Percentiles rank a stretch among this genome's conserved stretches.
These are phyloP conservation scores for Ptilonorhynchus violaceus DNA, from an alignment of 2,113 vertebrate genomes.

Conservation along the genomic window DNA sequence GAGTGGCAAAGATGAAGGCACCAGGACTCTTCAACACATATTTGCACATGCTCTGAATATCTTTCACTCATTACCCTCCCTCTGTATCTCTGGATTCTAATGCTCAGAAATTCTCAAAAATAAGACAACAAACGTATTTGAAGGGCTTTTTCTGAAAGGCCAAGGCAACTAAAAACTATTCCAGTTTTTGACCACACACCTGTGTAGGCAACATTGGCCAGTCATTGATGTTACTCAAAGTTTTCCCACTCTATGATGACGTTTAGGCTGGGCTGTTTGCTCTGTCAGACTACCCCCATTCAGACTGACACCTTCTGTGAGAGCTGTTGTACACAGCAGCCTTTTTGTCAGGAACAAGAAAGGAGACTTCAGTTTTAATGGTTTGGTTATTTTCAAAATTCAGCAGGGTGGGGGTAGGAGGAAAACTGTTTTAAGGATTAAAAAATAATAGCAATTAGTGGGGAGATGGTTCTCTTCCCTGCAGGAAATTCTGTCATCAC, in stretches of 20 bases:
- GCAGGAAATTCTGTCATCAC: neutral
- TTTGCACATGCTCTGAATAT: neutral
- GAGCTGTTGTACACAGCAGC: neutral
- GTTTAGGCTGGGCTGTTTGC: neutral
- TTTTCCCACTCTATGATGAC: neutral
- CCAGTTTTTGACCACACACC: neutral
- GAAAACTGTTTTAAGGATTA: neutral
- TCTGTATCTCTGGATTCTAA: neutral
- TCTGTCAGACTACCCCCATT: neutral
- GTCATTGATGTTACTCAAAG: neutral
- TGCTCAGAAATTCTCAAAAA: neutral
- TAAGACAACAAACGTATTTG: neutral
- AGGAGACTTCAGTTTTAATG: neutral
- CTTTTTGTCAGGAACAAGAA: neutral
- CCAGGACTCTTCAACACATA: neutral
- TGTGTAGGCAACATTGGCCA: neutral
- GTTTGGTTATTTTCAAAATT: neutral
- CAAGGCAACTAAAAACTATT: neutral
- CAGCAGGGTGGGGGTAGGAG: neutral
- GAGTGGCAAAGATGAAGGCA: neutral
- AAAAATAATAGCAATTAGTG: neutral
- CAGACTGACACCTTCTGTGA: neutral
- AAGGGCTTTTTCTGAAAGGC: neutral
- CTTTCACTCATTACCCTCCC: neutral
- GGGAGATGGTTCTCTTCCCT: neutral